Conservation (phyloP, 2,797 vertebrate genomes). For the Tauraco hartlaubi region DNA sequence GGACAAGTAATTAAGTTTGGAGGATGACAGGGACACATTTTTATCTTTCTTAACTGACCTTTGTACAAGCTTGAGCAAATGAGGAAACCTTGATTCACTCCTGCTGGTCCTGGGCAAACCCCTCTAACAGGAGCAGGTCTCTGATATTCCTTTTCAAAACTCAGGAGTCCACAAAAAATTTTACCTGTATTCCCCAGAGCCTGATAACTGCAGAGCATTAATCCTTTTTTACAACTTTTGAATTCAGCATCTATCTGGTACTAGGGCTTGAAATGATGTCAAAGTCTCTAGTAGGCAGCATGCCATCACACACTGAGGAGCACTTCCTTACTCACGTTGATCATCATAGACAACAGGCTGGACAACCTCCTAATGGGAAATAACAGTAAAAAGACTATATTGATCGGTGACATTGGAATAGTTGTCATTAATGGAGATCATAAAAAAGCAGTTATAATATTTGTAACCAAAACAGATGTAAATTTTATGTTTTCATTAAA, state of each 20-base stretch:
- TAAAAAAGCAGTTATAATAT: background rate
- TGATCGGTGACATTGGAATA: background rate
- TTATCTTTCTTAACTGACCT: background rate
- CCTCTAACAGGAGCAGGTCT: background rate
- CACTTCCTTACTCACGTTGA: background rate
- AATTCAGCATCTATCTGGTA: background rate
- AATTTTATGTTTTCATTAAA: background rate
- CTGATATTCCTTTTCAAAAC: background rate
- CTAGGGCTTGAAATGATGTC: background rate
- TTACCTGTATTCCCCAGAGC: background rate
- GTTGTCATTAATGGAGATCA: background rate
- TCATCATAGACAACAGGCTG: background rate
- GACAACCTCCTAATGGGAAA: background rate
- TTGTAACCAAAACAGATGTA: background rate
- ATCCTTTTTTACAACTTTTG: background rate
- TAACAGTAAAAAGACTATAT: background rate
- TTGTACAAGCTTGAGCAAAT: background rate
- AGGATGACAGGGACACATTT: background rate
- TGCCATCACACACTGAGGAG: rapidly evolving
- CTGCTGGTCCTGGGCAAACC: background rate
- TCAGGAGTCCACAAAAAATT: background rate
- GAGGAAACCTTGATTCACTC: background rate
- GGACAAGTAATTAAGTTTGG: background rate
- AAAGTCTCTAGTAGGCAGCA: background rate
- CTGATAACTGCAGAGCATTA: background rate